phyloP scores from a whole-genome alignment of 2,888 invertebrate species.

The Isotomurus palustris region DNA sequence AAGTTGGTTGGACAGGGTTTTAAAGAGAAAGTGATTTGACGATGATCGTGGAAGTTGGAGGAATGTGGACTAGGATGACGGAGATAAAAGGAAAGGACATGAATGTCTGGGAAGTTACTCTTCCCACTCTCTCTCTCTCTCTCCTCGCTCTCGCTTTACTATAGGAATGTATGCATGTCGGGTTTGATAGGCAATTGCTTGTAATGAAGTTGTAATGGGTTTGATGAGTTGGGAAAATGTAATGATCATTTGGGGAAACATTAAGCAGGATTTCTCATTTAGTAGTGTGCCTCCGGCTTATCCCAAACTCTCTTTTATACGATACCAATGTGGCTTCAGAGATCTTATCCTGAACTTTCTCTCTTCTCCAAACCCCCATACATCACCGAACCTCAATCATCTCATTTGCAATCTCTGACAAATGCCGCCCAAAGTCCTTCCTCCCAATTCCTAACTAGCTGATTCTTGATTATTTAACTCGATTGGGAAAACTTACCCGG shows the following conservation, averaged over 20 bases:
- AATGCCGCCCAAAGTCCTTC: constrained; percentile 33
- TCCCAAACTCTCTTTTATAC: constrained; percentile 36
- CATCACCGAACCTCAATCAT: constrained; percentile 43
- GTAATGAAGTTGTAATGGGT: constrained; percentile 45
- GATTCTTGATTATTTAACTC: constrained; percentile 16
- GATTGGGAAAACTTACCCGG: constrained; percentile 15
- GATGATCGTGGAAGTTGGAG: constrained; percentile 35
- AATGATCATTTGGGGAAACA: constrained; percentile 38
- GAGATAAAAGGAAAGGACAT: constrained; percentile 26
- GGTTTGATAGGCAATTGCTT: constrained; percentile 42
- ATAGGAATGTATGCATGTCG: constrained; percentile 15
- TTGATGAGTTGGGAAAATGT: constrained; percentile 39
- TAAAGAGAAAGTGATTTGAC: constrained; percentile 38
- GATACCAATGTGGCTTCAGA: constrained; percentile 35
- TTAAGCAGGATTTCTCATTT: constrained; percentile 44
- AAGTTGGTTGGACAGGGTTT: constrained; percentile 17
- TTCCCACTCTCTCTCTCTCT: neutral
- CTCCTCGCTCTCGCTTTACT: neutral
- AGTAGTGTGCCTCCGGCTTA: constrained; percentile 31
- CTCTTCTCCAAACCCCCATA: constrained; percentile 35
- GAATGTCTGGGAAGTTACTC: constrained; percentile 12
- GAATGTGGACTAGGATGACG: constrained; percentile 3
- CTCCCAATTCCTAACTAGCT: neutral
- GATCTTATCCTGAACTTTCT: constrained; percentile 11
- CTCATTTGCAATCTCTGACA: constrained; percentile 44